These are phyloP conservation scores for Shargacucullia verbasci DNA, from an alignment of 2,888 invertebrate genomes.

Conservation along the genomic window DNA sequence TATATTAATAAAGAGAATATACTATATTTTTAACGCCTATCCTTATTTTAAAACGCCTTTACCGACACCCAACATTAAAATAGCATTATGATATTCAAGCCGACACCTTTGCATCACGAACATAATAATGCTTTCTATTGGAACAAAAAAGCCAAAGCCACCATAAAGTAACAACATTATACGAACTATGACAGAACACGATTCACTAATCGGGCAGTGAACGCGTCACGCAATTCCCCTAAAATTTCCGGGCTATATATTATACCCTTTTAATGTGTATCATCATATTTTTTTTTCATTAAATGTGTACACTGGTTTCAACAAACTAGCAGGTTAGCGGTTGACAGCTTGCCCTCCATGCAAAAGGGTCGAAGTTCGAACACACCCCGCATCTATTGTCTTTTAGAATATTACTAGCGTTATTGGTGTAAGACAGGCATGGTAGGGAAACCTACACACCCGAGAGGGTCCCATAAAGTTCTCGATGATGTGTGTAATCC, in stretches of 20 bases:
- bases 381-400: no score
- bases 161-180: constrained; percentile 32
- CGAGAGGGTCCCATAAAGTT: no score
- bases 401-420: no score
- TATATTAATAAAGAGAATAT: no score
- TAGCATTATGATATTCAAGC: neutral
- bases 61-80: neutral
- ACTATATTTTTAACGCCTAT: no score
- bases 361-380: no score
- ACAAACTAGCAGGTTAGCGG: no score
- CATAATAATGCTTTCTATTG: constrained; percentile 2
- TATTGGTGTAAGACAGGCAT: no score
- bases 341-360: no score
- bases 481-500: no score
- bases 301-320: constrained; percentile 3
- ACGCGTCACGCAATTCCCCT: constrained; percentile 46
- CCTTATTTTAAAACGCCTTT: no score
- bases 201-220: constrained; percentile 43
- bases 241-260: constrained; percentile 41
- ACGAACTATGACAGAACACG: constrained; percentile 49
- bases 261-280: constrained; percentile 40
- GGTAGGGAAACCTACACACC: no score
- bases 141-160: neutral
- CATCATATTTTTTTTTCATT: constrained; percentile 25
- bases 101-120: constrained; percentile 15